Evolutionary conservation across 2,888 invertebrate genomes (phyloP), one percentile per base, ranked within the genome.

Genomic region (Ectemnius continuus): DNA sequence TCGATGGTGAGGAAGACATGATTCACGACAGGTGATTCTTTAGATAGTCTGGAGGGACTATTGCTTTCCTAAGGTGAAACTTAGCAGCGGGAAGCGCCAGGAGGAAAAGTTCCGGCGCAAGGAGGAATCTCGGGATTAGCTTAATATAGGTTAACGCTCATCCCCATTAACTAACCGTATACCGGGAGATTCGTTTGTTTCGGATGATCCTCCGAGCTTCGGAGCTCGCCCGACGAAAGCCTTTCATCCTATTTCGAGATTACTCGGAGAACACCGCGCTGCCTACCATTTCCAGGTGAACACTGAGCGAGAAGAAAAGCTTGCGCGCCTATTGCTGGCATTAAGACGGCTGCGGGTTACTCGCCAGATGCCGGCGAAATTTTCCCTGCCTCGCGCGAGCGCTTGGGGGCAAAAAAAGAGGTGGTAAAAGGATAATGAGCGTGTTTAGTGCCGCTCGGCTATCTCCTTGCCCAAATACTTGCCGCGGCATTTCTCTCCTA

Each of bases 91-190:
- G 48, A 11, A 77, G 28, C 48, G 65, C 59, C 66, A 68, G 20
- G 47, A 67, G 66, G 13, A 52, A 26, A 36, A 18, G 64, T 57
- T 63, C 48, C 48, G 48, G 13, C 57, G 36, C 36, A 36, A 45
- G 68, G 67, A 67, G 63, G 65, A 71, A 70, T 62, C 60, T 13
- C 62, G 20, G 82, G 85, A 86, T 88, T 83, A 86, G 64, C 69
- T 61, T 86, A 88, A 86, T 86, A 76, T 84, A 82, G 83, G 78
- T 76, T 84, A 86, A 86, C 85, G 84, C 82, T 87, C 74, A 86
- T 87, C 85, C 87, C 86, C 84, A 79, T 88, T 87, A 87, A 82
- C 84, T 86, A 85, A 85, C 71, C 72, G 84, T 81, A 80, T 81
- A 78, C 26, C 11, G 26, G 16, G 23, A 26, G 59, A 20, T 52